phyloP scores from a whole-genome alignment of 2,113 vertebrate species.

The Colius striatus region DNA sequence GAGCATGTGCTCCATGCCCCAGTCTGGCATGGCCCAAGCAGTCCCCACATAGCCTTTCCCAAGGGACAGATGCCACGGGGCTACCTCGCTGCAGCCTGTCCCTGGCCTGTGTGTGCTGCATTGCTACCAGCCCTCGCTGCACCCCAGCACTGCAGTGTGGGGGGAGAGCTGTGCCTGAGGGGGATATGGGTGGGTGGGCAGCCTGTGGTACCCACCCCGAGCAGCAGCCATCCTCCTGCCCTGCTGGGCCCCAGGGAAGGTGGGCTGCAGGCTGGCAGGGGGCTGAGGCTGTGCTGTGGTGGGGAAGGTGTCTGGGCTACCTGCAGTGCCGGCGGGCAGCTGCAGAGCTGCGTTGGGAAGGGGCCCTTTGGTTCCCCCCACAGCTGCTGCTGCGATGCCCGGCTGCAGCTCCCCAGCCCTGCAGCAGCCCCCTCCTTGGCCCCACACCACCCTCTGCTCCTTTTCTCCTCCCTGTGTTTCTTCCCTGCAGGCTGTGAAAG shows the following conservation, averaged over 20 bases:
- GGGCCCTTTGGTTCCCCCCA: neutral
- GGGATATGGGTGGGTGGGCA: neutral
- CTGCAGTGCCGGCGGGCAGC: neutral
- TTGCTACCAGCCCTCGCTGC: accelerated
- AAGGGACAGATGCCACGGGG: neutral
- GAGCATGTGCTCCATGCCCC: neutral
- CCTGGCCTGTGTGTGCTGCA: accelerated
- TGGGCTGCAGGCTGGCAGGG: neutral
- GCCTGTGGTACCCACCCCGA: accelerated
- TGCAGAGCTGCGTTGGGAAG: constrained; percentile 17
- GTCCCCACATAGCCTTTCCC: accelerated
- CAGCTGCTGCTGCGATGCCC: neutral
- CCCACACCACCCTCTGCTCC: neutral
- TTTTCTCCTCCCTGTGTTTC: neutral
- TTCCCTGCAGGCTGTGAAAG: constrained; percentile 54
- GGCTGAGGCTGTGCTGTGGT: too few relatives aligned
- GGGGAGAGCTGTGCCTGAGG: accelerated
- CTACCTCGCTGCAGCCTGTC: neutral
- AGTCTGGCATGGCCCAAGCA: accelerated
- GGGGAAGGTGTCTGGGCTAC: neutral
- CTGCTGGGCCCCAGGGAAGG: neutral
- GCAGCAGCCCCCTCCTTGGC: neutral
- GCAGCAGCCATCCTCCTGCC: neutral
- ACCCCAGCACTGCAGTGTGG: accelerated
- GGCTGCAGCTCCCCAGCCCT: neutral